Percentiles rank a stretch among this genome's conserved stretches.
Conservation (phyloP, 2,888 invertebrate genomes). For the Latrodectus hesperus region DNA sequence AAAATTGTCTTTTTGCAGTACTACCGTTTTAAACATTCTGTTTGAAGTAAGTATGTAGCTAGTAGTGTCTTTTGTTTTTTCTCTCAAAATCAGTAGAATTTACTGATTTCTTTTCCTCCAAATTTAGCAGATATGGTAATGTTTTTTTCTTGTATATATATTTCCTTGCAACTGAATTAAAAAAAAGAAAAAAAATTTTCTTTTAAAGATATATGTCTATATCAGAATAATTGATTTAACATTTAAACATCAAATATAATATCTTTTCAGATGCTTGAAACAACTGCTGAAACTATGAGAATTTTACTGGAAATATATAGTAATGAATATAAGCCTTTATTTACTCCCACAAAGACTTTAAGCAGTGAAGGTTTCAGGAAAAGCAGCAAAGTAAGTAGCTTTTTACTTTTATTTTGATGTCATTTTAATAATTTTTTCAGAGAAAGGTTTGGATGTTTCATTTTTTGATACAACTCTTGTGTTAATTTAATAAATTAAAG, state of each 20-base stretch:
- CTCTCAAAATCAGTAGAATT: too few relatives aligned
- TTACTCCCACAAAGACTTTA: slow-evolving; percentile 73
- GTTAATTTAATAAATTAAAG: too few relatives aligned
- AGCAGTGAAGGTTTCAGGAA: slow-evolving; percentile 75
- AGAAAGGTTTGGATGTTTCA: too few relatives aligned
- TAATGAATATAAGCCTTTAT: slow-evolving; percentile 74
- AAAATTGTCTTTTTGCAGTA: too few relatives aligned
- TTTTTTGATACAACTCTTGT: too few relatives aligned
- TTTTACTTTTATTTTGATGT: too few relatives aligned
- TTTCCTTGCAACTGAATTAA: not conserved
- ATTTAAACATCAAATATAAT: not conserved
- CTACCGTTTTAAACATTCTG: too few relatives aligned
- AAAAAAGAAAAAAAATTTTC: not conserved
- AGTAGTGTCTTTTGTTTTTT: too few relatives aligned
- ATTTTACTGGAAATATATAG: slow-evolving; percentile 77
- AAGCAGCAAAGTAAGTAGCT: slow-evolving; percentile 74
- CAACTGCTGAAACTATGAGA: slow-evolving; percentile 73
- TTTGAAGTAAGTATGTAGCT: too few relatives aligned
- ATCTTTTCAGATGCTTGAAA: slow-evolving; percentile 71
- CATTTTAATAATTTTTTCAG: too few relatives aligned
- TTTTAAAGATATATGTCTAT: not conserved
- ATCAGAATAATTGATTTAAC: not conserved
- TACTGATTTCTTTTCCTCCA: too few relatives aligned
- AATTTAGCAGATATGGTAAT: too few relatives aligned
- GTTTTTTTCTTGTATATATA: slow-evolving; percentile 20